Evolutionary conservation across 2,888 invertebrate genomes (phyloP).

Genomic region (Bimastos eiseni): DNA sequence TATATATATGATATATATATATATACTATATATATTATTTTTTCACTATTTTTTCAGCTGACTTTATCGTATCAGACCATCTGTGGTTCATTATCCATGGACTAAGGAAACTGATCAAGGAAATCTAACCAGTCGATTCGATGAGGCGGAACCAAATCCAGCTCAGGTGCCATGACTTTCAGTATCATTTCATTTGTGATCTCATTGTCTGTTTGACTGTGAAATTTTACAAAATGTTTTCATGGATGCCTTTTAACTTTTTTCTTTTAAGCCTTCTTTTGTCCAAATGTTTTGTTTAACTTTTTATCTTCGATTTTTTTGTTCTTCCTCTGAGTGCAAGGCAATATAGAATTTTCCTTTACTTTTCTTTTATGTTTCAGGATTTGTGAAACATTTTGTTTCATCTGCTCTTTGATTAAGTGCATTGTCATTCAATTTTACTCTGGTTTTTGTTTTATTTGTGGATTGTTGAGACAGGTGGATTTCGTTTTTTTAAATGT

Average conservation of each 20-base stretch:
- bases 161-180: slow-evolving; percentile 75
- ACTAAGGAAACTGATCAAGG: slow-evolving; percentile 56
- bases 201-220: background rate
- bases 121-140: slow-evolving; percentile 76
- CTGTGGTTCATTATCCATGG: slow-evolving; percentile 85
- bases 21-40: no score
- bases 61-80: slow-evolving; percentile 92
- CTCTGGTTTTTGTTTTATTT: background rate
- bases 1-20: no score
- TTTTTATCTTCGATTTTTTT: background rate
- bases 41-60: slow-evolving; percentile 66
- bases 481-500: background rate
- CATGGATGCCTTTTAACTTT: background rate
- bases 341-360: background rate
- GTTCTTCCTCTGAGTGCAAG: background rate
- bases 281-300: background rate
- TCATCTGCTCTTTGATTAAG: background rate
- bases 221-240: background rate
- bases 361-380: background rate
- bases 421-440: background rate
- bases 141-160: slow-evolving; percentile 80
- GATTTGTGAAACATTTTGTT: background rate
- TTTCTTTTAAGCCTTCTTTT: background rate
- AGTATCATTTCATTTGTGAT: background rate
- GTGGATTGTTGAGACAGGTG: background rate